Percentiles rank a stretch among this genome's conserved stretches.
These are phyloP conservation scores for Noctua comes DNA, from an alignment of 2,888 invertebrate genomes.

Conservation along the genomic window DNA sequence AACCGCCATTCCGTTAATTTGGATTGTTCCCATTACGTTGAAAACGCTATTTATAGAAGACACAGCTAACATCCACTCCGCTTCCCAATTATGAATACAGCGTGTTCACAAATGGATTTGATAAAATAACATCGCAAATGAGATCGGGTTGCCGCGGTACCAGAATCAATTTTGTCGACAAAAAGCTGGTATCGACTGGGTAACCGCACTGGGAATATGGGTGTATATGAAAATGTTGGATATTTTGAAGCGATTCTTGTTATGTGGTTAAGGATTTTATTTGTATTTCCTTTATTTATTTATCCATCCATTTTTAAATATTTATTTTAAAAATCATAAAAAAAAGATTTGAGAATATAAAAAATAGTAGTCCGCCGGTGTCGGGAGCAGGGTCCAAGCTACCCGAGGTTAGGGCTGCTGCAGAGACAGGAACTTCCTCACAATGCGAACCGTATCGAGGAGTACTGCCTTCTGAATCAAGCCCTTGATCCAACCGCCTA, in stretches of 20 bases:
- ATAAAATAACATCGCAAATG: conserved; percentile 64
- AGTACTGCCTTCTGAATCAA: too few relatives aligned
- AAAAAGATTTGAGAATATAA: too few relatives aligned
- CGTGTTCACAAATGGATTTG: conserved; percentile 48
- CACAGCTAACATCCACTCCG: conserved; percentile 6
- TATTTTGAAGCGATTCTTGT: conserved; percentile 39
- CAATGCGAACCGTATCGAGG: too few relatives aligned
- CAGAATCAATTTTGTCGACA: conserved; percentile 66
- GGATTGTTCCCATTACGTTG: conserved; percentile 1
- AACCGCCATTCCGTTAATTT: not conserved
- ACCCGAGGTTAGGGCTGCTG: too few relatives aligned
- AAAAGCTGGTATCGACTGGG: conserved; percentile 49
- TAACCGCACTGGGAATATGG: conserved; percentile 33
- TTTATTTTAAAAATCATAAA: too few relatives aligned
- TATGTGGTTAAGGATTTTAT: conserved; percentile 12
- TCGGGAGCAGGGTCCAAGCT: too few relatives aligned
- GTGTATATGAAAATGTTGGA: conserved; percentile 33
- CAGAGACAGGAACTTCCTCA: too few relatives aligned
- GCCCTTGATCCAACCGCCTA: too few relatives aligned
- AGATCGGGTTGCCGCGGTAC: conserved; percentile 50
- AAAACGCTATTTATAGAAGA: conserved; percentile 24
- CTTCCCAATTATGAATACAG: conserved; percentile 40
- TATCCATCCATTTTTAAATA: too few relatives aligned
- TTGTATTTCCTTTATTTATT: not conserved
- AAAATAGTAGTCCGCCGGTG: too few relatives aligned